Evolutionary conservation across 2,888 invertebrate species (phyloP), one percentile per base, ranked within the genome.

Genomic region (Apodemia zela): DNA sequence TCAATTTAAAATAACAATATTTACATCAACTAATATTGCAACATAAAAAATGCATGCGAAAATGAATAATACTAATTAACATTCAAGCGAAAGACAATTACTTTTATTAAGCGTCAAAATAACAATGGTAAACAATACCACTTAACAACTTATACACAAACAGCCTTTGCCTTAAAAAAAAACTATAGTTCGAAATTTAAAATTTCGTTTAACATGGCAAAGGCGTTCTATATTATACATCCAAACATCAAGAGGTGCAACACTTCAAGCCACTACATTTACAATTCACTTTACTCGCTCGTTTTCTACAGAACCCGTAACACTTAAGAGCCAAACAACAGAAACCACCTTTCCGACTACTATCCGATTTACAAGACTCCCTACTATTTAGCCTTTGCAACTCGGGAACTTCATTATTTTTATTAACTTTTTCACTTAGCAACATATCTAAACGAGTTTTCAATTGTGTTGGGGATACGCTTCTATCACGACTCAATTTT

Each of bases 381-480:
- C 84, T 77, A 73, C 89, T 89, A 66, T 86, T 84, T 7, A 90
- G 66, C 38, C 90, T 75, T 15, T 82, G 78, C 35, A 89, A 71
- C 21, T 82, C 82, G 0, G 84, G 82, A 8, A 78, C 74, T 0
- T 72, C 69, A 6, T 71, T 61, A 21, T 73, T 71, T 49, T 63
- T 49, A 49, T 75, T 79, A 25, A 77, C 78, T n/a, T 77, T 77
- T 8, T 78, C 79, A 35, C 63, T 81, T 5, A 90, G 60, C 1
- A 90, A 68, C 67, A 92, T 92, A 70, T 92, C 94, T 67, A 95
- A 76, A 68, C 94, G 87, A 72, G 85, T 93, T 76, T 94, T 95
- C 13, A 95, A 81, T 71, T 94, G 94, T 3, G 93, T 87, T 0
- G 95, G 94, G 0, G 94, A 94, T 0, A 95, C 94, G 59, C 93